Conservation (phyloP, 92 coral and sea anemone species). For the Zoanthus sociatus region DNA sequence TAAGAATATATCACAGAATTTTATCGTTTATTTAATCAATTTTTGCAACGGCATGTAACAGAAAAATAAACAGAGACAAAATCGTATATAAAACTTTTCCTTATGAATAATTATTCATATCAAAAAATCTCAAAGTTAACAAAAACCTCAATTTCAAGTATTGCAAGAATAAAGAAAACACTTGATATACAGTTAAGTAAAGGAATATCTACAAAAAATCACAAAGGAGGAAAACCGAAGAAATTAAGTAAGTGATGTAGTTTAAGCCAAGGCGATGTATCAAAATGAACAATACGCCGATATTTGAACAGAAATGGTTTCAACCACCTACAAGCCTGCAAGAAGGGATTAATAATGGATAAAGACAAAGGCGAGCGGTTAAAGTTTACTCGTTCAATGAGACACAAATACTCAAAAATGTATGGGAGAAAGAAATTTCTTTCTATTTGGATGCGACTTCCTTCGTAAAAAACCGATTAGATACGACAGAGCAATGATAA, state of each 20-base stretch:
- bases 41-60: neutral
- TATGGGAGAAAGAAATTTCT: neutral
- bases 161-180: neutral
- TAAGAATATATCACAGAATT: no score
- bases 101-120: neutral
- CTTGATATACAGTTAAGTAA: neutral
- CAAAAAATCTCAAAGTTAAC: neutral
- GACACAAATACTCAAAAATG: neutral
- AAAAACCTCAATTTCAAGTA: neutral
- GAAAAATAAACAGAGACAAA: neutral
- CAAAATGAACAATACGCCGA: constrained; percentile 47
- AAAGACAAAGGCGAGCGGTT: no score
- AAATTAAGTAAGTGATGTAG: no score
- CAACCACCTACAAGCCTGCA: constrained; percentile 21
- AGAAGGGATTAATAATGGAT: constrained; percentile 45
- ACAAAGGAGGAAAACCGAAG: no score
- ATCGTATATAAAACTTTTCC: neutral
- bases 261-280: neutral
- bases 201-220: no score
- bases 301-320: constrained; percentile 46
- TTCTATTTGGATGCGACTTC: constrained; percentile 10
- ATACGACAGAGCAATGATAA: no score
- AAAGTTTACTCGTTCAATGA: no score
- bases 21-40: no score
- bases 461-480: no score